A percentile compares a stretch with the other conserved stretches of the same genome.
phyloP scores from a whole-genome alignment of 2,888 invertebrate genomes.

The Campoletis raptor region DNA sequence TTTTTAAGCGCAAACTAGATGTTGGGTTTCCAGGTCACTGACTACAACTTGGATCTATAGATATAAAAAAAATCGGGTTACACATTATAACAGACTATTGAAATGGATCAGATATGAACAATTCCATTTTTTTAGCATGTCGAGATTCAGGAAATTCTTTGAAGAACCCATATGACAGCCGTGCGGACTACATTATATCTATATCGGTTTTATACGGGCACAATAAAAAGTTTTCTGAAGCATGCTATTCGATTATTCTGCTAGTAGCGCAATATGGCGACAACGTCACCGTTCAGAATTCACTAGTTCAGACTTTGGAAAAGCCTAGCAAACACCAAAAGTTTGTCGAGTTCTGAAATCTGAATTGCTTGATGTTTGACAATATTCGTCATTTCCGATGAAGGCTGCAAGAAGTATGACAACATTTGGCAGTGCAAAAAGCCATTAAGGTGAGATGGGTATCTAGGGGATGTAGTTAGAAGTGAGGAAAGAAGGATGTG shows the following conservation, averaged over 20 bases:
- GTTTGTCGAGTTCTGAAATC: slow-evolving; percentile 5
- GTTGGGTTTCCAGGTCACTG: not conserved
- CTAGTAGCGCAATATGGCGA: not conserved
- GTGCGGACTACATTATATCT: not conserved
- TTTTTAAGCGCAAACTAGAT: not conserved
- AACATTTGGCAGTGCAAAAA: slow-evolving; percentile 46
- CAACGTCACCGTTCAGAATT: not conserved
- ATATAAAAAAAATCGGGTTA: not conserved
- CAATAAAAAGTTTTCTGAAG: not conserved
- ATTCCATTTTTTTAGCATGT: not conserved
- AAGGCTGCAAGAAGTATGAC: not conserved
- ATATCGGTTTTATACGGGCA: not conserved
- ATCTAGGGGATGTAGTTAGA: not conserved
- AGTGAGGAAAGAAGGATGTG: not conserved
- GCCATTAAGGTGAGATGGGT: slow-evolving; percentile 45
- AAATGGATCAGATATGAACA: not conserved
- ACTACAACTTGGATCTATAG: not conserved
- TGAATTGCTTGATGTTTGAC: not conserved
- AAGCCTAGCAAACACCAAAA: not conserved
- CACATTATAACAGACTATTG: not conserved
- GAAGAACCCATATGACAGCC: not conserved
- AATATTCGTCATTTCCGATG: not conserved
- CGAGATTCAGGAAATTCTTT: not conserved
- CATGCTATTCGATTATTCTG: slow-evolving; percentile 5
- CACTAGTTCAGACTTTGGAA: not conserved